Base-by-base conservation (phyloP, 2,888 invertebrate species). In the Glaucopsyche alexis region DNA sequence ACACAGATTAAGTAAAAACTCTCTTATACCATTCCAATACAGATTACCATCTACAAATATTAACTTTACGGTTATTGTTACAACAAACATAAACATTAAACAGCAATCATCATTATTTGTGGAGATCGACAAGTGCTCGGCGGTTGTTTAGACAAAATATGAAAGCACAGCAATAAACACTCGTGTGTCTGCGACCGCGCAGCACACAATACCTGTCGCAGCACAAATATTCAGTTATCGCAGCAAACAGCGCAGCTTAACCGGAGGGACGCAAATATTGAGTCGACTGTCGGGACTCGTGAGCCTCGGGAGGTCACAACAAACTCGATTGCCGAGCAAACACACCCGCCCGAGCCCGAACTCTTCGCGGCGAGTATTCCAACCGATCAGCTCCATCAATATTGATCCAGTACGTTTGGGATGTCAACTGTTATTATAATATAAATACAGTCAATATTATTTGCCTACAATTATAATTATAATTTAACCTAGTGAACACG, bases 351-450 rank as follows among this genome's bases (percentile, higher is more conserved):
- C 79, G 76, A 80, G 75, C 75, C 73, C 78, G 77, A 76, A 77
- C 76, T 74, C 77, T 74, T 74, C 70, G 74, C 73, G 73, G 79
- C 76, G 77, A 76, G 77, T 82, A 82, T 82, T 80, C 81, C 78
- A 81, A 76, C 78, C 79, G 78, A 80, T 81, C 80, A 79, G 78
- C 79, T 82, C 77, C 77, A 81, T 80, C 81, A 83, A 84, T 81
- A 82, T 83, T 83, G 81, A 78, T 75, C 71, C 13, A 55, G 19
- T 38, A 60, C 38, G 13, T 38, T 2, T 13, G 7, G 13, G 29
- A 38, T 38, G 29, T 60, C 29, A 60, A 29, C 29, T 38, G 60
- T 29, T 11, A 60, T 38, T 38, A 19, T 19, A 2, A 9, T 38
- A 19, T 19, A 2, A 9, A 7, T 42, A 3, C 42, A 6, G 42